Evolutionary conservation across 2,797 vertebrate genomes (phyloP).

Genomic region (Orientallactaga sibirica): DNA sequence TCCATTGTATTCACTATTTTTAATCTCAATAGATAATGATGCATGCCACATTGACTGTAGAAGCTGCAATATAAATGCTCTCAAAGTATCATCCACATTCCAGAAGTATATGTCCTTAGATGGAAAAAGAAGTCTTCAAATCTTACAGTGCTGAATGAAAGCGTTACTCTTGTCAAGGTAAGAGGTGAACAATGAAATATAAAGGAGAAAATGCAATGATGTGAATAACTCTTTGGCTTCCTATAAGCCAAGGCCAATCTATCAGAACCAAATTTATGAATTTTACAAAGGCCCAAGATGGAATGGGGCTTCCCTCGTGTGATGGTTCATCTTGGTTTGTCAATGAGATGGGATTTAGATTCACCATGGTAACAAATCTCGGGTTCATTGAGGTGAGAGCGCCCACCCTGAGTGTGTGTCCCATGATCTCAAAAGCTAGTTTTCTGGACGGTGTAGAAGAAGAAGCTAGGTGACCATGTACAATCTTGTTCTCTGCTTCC

Average conservation of each 20-base stretch:
- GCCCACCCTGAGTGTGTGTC: too few species aligned
- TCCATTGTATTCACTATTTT: conserved; percentile 11
- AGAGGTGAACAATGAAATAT: conserved; percentile 27
- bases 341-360: too few species aligned
- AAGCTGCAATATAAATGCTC: not conserved
- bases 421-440: too few species aligned
- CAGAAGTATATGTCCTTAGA: conserved; percentile 15
- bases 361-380: too few species aligned
- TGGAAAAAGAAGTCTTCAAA: conserved; percentile 57
- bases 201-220: not conserved
- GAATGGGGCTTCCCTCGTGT: not conserved
- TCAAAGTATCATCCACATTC: conserved; percentile 27
- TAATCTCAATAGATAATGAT: conserved; percentile 35
- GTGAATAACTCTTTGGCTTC: not conserved
- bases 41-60: not conserved
- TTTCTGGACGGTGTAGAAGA: too few species aligned
- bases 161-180: conserved; percentile 40
- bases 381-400: too few species aligned
- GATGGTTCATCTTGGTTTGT: too few species aligned
- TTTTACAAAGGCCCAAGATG: not conserved
- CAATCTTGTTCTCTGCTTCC: too few species aligned
- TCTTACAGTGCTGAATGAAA: conserved; percentile 9
- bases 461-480: too few species aligned
- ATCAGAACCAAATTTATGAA: too few species aligned
- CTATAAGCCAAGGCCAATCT: too few species aligned